Evolutionary conservation across 2,888 invertebrate species (phyloP), one percentile per base, ranked within the genome.

Genomic region (Thera obeliscata): DNA sequence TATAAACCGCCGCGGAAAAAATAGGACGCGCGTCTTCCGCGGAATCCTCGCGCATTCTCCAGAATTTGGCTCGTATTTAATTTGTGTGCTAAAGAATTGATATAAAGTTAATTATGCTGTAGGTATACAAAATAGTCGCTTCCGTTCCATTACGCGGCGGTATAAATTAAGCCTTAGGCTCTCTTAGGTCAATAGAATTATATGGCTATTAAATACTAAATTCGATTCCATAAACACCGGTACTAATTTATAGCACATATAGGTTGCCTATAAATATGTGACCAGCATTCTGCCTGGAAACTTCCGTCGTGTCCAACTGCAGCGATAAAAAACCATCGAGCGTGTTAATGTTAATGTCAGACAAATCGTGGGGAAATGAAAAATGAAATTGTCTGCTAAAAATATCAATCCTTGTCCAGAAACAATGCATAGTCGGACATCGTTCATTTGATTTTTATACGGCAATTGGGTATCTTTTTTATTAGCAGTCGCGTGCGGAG

Each of bases 401-500:
- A 75, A 78, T 78, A 79, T 78, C 77, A 76, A 80, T 79, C 69
- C 75, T 75, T 63, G 56, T 71, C 68, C 60, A 73, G 61, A 61
- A 73, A 75, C 75, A 75, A 75, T 71, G 74, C 76, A 74, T 74
- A 74, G 72, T 73, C 67, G 76, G 73, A 75, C 75, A 75, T 73
- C 71, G 70, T 75, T 69, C 70, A 71, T 78, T 83, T 81, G 78
- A 79, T 81, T 82, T 81, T 79, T 77, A 79, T 76, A 76, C 75
- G 75, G 75, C 76, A 76, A 77, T 80, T 81, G 78, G 69, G 78
- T 78, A 76, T 84, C 81, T 84, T 83, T 86, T 86, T 83, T 82
- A 84, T 83, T 81, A 80, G 79, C 81, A 82, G 85, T 90, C 80
- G 89, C 90, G 90, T 90, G 90, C 78, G 74, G 79, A 85, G 82